Conservation (phyloP, 1,140 invertebrate species). For the Dendroctonus ponderosae region DNA sequence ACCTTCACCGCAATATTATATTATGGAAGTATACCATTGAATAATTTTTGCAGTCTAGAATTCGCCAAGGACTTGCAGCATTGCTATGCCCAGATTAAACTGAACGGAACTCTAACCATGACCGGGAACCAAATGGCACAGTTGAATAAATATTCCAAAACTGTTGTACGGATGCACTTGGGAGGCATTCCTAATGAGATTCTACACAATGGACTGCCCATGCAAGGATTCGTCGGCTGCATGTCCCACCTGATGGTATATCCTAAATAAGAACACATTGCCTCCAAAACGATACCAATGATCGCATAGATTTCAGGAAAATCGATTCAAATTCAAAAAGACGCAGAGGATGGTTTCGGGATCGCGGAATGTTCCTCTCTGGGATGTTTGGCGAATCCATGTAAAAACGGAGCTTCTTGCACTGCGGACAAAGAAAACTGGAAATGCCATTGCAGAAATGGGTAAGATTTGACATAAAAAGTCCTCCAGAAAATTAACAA, state of each 20-base stretch:
- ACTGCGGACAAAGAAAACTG: slow-evolving; percentile 62
- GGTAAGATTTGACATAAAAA: slow-evolving; percentile 52
- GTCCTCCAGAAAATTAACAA: background rate
- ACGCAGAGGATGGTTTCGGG: slow-evolving; percentile 70
- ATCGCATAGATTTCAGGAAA: slow-evolving; percentile 57
- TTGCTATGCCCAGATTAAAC: slow-evolving; percentile 71
- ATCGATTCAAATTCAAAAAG: slow-evolving; percentile 60
- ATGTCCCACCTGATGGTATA: slow-evolving; percentile 64
- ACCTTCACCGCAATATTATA: too few species aligned
- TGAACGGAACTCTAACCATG: slow-evolving; percentile 80
- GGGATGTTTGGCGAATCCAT: slow-evolving; percentile 77
- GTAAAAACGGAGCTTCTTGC: slow-evolving; percentile 80
- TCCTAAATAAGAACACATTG: background rate
- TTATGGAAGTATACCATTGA: slow-evolving; percentile 24
- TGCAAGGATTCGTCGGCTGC: slow-evolving; percentile 70
- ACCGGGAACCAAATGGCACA: slow-evolving; percentile 73
- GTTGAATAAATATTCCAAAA: slow-evolving; percentile 54
- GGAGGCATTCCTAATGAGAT: slow-evolving; percentile 66
- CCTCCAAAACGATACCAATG: slow-evolving; percentile 7
- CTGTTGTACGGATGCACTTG: slow-evolving; percentile 64
- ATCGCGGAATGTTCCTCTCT: slow-evolving; percentile 75
- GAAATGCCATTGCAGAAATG: slow-evolving; percentile 73
- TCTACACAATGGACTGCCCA: slow-evolving; percentile 36
- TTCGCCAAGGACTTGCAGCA: slow-evolving; percentile 62
- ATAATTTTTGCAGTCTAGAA: slow-evolving; percentile 60